Conservation (phyloP, 1,140 invertebrate species). For the Eubasilissa regina region DNA sequence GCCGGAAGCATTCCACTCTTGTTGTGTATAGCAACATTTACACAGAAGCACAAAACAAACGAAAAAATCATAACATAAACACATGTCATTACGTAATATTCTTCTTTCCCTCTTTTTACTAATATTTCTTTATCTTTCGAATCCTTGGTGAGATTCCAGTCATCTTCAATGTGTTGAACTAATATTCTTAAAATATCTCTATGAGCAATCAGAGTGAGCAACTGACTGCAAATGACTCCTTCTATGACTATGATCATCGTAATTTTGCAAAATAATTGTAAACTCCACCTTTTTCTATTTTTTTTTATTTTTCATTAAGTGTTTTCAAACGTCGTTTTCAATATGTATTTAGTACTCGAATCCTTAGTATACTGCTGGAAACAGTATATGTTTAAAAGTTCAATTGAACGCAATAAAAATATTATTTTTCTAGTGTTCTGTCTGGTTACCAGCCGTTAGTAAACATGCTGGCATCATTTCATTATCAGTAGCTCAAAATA, state of each 20-base stretch:
- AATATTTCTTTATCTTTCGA: not conserved
- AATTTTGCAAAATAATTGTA: slow-evolving; percentile 16
- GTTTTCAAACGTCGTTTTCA: no score
- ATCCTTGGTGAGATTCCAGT: not conserved
- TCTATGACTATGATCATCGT: slow-evolving; percentile 5
- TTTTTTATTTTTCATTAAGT: no score
- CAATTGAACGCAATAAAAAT: no score
- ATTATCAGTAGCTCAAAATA: no score
- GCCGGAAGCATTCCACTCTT: not conserved
- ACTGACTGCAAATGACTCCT: not conserved
- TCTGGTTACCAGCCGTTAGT: no score
- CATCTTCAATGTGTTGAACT: not conserved
- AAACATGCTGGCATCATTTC: no score
- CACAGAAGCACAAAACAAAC: not conserved
- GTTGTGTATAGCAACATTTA: not conserved
- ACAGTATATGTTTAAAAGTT: no score
- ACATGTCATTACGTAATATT: not conserved
- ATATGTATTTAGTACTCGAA: no score
- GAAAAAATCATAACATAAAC: not conserved
- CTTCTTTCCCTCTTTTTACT: not conserved
- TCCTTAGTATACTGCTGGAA: no score
- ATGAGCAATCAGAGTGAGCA: slow-evolving; percentile 10
- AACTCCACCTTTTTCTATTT: no score
- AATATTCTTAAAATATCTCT: not conserved
- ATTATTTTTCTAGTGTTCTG: no score